Conservation (phyloP, 2,888 invertebrate species). For the Oscheius sp. region DNA sequence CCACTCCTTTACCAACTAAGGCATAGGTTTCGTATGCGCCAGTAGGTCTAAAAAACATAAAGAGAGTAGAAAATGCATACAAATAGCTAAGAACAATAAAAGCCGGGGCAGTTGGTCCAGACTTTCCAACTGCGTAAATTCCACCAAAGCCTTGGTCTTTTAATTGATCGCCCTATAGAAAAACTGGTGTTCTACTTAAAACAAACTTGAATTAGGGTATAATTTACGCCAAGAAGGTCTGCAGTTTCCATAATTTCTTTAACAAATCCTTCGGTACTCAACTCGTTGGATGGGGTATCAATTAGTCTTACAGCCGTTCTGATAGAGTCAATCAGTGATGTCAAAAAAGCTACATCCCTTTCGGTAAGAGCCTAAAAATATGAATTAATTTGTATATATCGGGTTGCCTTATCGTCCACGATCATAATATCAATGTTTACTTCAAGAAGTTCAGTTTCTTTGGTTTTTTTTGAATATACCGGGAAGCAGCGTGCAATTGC, state of each 20-base stretch:
- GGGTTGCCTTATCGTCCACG: not conserved
- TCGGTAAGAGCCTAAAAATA: slow-evolving; percentile 24
- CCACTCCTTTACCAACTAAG: slow-evolving; percentile 90
- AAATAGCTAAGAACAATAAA: slow-evolving; percentile 76
- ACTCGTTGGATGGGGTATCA: slow-evolving; percentile 84
- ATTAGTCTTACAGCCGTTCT: slow-evolving; percentile 83
- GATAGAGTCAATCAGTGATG: slow-evolving; percentile 72
- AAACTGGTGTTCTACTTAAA: not conserved
- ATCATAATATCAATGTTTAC: slow-evolving; percentile 6
- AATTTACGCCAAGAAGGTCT: slow-evolving; percentile 26
- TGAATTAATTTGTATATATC: not conserved
- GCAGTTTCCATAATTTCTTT: slow-evolving; percentile 74
- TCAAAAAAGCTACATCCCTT: slow-evolving; percentile 69
- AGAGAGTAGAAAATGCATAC: not conserved
- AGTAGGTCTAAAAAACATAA: not conserved
- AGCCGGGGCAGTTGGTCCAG: slow-evolving; percentile 78
- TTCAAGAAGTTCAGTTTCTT: not conserved
- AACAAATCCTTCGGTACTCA: slow-evolving; percentile 74
- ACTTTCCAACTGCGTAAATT: slow-evolving; percentile 83
- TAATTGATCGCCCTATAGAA: slow-evolving; percentile 76
- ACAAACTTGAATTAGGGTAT: slow-evolving; percentile 23
- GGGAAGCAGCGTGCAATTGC: not conserved
- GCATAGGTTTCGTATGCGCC: slow-evolving; percentile 76
- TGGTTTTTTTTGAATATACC: not conserved
- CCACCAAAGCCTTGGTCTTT: slow-evolving; percentile 82